Percentiles rank a stretch among this genome's conserved stretches.
These are phyloP conservation scores for Tetranychus piercei DNA, from an alignment of 2,888 invertebrate species.

Conservation along the genomic window DNA sequence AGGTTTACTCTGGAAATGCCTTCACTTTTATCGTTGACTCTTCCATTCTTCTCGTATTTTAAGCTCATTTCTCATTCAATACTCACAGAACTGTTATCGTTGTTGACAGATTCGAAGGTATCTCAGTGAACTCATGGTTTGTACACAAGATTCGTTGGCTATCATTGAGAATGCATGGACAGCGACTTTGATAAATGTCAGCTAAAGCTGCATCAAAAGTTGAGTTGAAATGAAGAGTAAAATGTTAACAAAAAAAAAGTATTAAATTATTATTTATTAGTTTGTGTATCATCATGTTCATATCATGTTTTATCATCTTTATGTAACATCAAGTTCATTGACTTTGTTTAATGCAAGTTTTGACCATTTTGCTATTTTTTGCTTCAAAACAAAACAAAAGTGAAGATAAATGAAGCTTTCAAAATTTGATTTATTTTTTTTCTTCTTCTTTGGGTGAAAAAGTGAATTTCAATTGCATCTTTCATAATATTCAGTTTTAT, in stretches of 20 bases:
- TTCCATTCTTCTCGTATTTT: neutral
- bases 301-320: too few relatives aligned
- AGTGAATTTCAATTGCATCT: too few relatives aligned
- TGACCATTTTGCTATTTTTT: too few relatives aligned
- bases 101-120: neutral
- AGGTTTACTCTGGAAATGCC: too few relatives aligned
- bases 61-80: neutral
- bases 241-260: neutral
- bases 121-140: neutral
- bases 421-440: too few relatives aligned
- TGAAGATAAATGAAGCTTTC: too few relatives aligned
- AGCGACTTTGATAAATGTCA: neutral
- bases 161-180: neutral
- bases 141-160: neutral
- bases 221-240: neutral
- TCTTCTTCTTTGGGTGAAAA: too few relatives aligned
- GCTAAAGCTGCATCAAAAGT: neutral
- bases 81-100: slow-evolving; percentile 4
- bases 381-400: too few relatives aligned
- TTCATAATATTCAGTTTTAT: neutral
- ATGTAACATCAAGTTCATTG: too few relatives aligned
- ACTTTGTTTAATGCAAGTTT: too few relatives aligned
- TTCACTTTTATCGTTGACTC: too few relatives aligned
- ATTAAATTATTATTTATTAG: neutral
- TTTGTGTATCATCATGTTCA: too few relatives aligned